Conservation (phyloP, 2,797 vertebrate species). For the Cryptoblepharus egeriae region DNA sequence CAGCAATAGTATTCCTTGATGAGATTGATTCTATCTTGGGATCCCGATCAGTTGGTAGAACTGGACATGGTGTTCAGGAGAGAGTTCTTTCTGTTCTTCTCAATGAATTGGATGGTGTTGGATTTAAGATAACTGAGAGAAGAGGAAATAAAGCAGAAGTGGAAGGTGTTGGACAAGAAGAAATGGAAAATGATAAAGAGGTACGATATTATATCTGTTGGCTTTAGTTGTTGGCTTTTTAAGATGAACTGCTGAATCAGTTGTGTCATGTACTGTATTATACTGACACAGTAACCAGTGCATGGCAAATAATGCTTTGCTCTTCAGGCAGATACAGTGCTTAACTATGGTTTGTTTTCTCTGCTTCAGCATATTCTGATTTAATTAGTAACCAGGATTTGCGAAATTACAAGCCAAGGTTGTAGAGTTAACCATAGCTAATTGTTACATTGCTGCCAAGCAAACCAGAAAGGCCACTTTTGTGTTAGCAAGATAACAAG, state of each 20-base stretch:
- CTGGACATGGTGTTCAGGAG: conserved; percentile 81
- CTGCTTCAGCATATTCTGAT: not conserved
- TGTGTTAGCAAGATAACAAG: not conserved
- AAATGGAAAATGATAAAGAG: conserved; percentile 69
- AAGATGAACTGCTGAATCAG: not conserved
- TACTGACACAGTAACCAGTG: not conserved
- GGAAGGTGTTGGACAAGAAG: conserved; percentile 73
- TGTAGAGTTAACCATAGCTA: not conserved
- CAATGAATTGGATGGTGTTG: conserved; percentile 96
- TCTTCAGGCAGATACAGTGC: not conserved
- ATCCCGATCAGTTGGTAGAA: conserved; percentile 76
- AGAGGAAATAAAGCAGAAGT: conserved; percentile 78
- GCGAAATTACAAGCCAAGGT: too few relatives aligned
- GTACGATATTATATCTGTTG: conserved; percentile 60
- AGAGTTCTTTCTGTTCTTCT: conserved; percentile 92
- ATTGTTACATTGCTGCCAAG: not conserved
- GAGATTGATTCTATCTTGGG: conserved; percentile 96
- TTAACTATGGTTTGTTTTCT: not conserved
- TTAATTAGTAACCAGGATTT: not conserved
- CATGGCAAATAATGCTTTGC: too few relatives aligned
- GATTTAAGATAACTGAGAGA: conserved; percentile 86
- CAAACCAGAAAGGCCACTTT: too few relatives aligned
- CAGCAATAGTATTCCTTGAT: conserved; percentile 94
- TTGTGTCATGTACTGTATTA: not conserved
- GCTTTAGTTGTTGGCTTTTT: not conserved